A percentile compares a stretch with the other conserved stretches of the same genome.
Conservation (phyloP, 2,113 vertebrate genomes). For the Lichenostomus cassidix region DNA sequence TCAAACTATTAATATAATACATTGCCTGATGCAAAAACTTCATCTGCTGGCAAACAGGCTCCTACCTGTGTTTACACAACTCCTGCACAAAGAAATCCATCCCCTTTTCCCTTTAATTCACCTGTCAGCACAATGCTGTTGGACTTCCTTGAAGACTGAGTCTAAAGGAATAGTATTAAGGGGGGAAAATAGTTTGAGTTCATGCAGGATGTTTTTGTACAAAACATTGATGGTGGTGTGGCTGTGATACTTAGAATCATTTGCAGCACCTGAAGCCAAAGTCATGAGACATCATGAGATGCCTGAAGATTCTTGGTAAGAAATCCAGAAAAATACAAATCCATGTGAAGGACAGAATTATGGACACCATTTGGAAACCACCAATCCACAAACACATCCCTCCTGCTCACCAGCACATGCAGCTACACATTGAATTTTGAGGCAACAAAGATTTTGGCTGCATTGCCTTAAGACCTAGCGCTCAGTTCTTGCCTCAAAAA, state of each 20-base stretch:
- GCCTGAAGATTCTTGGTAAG: neutral
- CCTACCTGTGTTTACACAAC: neutral
- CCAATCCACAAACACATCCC: neutral
- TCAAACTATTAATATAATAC: neutral
- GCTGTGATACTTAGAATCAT: neutral
- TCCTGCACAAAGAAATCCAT: neutral
- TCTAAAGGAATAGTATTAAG: neutral
- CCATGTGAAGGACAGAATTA: accelerated
- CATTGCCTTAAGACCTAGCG: neutral
- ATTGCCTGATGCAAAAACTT: neutral
- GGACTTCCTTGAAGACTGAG: neutral
- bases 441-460: neutral
- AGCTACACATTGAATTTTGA: neutral
- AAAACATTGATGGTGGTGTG: neutral
- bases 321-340: neutral
- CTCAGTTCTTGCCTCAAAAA: neutral
- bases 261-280: neutral
- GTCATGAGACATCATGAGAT: neutral
- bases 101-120: neutral
- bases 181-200: accelerated
- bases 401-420: neutral
- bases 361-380: neutral
- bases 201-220: neutral
- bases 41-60: neutral
- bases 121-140: too few species aligned